Percentiles rank a stretch among this genome's conserved stretches.
Evolutionary conservation across 2,888 invertebrate species (phyloP).

Genomic region (Phrixothrix hirtus): DNA sequence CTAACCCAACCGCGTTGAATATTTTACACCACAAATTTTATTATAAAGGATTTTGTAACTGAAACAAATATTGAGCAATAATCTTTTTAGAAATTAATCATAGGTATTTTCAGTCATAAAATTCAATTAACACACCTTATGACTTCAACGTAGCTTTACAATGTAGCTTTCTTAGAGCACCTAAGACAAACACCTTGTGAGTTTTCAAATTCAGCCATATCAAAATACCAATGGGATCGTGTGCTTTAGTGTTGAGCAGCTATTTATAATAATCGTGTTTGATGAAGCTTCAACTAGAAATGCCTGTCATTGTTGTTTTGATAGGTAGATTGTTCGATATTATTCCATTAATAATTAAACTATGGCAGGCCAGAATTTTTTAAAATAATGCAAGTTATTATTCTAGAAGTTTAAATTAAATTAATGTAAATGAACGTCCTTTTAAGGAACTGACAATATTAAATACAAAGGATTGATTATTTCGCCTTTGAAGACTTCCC

Average conservation of each 20-base stretch:
- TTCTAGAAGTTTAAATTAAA: not conserved
- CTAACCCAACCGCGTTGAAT: no score
- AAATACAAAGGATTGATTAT: constrained; percentile 24
- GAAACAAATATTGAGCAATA: no score
- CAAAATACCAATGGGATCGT: constrained; percentile 15
- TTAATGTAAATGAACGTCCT: not conserved
- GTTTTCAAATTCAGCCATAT: constrained; percentile 12
- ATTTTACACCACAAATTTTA: no score
- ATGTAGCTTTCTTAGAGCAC: not conserved
- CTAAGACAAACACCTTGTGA: constrained; percentile 6
- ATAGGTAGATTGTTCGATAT: constrained; percentile 5
- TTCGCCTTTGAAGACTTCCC: constrained; percentile 26
- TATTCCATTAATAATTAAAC: not conserved
- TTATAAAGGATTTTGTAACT: no score
- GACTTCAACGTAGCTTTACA: not conserved
- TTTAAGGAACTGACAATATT: constrained; percentile 1
- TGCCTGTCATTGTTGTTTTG: constrained; percentile 16
- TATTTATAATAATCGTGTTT: constrained; percentile 18
- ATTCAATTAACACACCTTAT: constrained; percentile 2
- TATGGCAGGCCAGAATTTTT: no score
- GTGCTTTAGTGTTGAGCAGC: constrained; percentile 8
- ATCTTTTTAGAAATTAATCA: not conserved
- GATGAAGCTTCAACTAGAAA: constrained; percentile 10
- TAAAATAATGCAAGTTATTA: no score
- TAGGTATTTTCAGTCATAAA: not conserved